These are phyloP conservation scores for Apostichopus parvimensis DNA, from an alignment of 35 echinoderm and acorn worm genomes.

Conservation along the genomic window DNA sequence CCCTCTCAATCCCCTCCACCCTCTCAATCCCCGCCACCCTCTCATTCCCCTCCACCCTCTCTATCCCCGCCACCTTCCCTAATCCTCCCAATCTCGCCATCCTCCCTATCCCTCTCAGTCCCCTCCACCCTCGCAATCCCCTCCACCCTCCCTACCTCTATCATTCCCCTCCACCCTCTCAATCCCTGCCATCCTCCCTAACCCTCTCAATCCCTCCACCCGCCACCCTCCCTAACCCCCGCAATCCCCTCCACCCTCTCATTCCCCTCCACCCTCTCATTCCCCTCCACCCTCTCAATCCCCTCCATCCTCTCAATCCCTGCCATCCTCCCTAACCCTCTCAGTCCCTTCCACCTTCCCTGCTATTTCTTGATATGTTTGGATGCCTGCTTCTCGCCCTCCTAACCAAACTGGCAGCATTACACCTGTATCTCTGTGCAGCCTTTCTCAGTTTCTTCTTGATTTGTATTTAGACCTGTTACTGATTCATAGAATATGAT, in stretches of 20 bases:
- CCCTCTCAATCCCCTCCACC: too few relatives aligned
- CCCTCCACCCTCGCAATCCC: background rate
- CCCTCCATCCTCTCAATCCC: background rate
- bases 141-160: background rate
- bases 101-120: background rate
- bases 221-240: too few relatives aligned
- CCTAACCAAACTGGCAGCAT: too few relatives aligned
- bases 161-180: background rate
- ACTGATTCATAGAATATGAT: too few relatives aligned
- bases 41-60: background rate
- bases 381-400: too few relatives aligned
- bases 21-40: background rate
- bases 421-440: too few relatives aligned
- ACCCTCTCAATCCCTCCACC: background rate
- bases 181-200: background rate
- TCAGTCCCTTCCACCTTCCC: background rate
- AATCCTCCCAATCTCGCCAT: background rate
- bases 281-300: background rate
- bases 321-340: background rate
- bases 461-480: too few relatives aligned
- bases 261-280: background rate
- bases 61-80: background rate
- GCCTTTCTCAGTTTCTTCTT: too few relatives aligned
- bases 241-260: background rate
- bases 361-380: background rate